phyloP scores from a whole-genome alignment of 2,797 vertebrate genomes.

The Sylvilagus floridanus region DNA sequence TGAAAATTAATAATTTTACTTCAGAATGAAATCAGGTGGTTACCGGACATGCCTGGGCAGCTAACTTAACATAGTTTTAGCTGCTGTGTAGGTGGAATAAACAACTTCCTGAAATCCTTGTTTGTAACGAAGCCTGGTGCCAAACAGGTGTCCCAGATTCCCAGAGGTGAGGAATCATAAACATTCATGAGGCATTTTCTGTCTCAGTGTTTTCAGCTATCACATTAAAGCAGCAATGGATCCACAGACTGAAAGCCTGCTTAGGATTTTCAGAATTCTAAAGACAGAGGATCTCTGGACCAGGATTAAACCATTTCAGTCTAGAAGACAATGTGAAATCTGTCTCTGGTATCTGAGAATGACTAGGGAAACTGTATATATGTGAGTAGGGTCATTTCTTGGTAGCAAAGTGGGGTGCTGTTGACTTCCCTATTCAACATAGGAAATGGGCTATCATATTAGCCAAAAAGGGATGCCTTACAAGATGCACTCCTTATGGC shows the following conservation, averaged over 20 bases:
- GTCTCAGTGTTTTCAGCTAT: slow-evolving; percentile 52
- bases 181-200: slow-evolving; percentile 36
- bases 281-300: not conserved
- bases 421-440: not conserved
- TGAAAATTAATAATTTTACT: slow-evolving; percentile 72
- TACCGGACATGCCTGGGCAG: slow-evolving; percentile 58
- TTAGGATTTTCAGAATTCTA: slow-evolving; percentile 57
- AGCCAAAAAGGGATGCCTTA: not conserved
- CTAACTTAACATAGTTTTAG: slow-evolving; percentile 56
- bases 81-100: slow-evolving; percentile 59
- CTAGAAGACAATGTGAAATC: not conserved
- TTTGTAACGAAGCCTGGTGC: slow-evolving; percentile 67
- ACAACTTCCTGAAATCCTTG: slow-evolving; percentile 69
- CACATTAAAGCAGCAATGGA: slow-evolving; percentile 51
- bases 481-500: not conserved
- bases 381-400: not conserved
- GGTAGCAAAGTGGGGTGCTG: not conserved
- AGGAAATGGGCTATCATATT: slow-evolving; percentile 8
- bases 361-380: not conserved
- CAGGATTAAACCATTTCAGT: not conserved
- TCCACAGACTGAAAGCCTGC: not conserved
- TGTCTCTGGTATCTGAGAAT: slow-evolving; percentile 24
- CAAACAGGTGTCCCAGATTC: slow-evolving; percentile 72
- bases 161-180: slow-evolving; percentile 66
- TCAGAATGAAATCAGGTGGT: slow-evolving; percentile 69